Evolutionary conservation across 1,140 invertebrate genomes (phyloP).

Genomic region (Cherax quadricarinatus): DNA sequence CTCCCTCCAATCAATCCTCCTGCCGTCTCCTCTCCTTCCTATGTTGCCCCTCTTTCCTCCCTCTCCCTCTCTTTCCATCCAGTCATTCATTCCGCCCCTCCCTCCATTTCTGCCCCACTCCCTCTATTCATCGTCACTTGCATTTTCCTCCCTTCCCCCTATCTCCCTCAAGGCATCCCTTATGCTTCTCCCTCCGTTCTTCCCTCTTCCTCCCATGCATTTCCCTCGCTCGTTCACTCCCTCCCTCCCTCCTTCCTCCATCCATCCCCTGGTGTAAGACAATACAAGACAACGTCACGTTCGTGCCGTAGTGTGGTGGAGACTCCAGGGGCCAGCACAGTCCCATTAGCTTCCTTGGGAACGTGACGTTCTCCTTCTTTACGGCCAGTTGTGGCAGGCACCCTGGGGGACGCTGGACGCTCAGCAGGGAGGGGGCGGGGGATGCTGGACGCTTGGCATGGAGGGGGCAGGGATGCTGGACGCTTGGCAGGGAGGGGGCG

Average conservation of each 20-base stretch:
- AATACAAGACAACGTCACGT: conserved; percentile 53
- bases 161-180: too few species aligned
- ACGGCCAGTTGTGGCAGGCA: conserved; percentile 25
- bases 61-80: too few species aligned
- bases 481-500: not conserved
- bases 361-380: conserved; percentile 51
- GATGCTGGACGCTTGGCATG: too few species aligned
- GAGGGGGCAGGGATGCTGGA: not conserved
- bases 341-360: conserved; percentile 45
- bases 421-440: not conserved
- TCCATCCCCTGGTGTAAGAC: conserved; percentile 26
- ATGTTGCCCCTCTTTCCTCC: too few species aligned
- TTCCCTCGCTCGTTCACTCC: not conserved
- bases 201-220: not conserved
- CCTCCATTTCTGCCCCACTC: too few species aligned
- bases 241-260: not conserved
- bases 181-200: too few species aligned
- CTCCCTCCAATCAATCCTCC: not conserved
- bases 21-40: too few species aligned
- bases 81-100: too few species aligned
- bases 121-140: too few species aligned
- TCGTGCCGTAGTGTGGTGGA: conserved; percentile 27
- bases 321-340: conserved; percentile 48
- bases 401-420: not conserved
- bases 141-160: too few species aligned